Evolutionary conservation across 2,888 invertebrate genomes (phyloP).

Genomic region (Leptinotarsa haldemani): DNA sequence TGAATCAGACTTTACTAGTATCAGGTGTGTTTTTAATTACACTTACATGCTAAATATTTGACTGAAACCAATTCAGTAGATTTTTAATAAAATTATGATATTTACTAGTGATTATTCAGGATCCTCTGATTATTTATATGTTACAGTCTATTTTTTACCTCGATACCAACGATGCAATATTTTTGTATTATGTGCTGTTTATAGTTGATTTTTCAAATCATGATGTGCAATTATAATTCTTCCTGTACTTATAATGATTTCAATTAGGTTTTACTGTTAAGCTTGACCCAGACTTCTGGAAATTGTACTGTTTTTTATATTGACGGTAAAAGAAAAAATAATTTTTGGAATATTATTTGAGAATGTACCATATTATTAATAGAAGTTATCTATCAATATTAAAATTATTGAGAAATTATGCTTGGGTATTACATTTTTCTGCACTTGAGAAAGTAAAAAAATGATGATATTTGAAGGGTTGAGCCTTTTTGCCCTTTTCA

Average conservation of each 20-base stretch:
- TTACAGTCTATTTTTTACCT: conserved; percentile 35
- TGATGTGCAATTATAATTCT: conserved; percentile 37
- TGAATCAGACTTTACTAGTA: background rate
- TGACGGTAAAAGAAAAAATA: background rate
- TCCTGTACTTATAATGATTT: conserved; percentile 15
- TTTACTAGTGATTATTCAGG: conserved; percentile 15
- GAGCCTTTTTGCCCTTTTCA: too few relatives aligned
- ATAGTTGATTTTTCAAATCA: conserved; percentile 43
- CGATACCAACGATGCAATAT: conserved; percentile 53
- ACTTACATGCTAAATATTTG: background rate
- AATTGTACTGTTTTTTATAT: background rate
- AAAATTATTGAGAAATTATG: background rate
- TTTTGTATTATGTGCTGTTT: conserved; percentile 41
- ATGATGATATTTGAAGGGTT: too few relatives aligned
- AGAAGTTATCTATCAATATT: background rate
- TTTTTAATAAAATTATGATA: background rate
- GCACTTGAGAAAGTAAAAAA: too few relatives aligned
- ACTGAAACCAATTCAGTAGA: background rate
- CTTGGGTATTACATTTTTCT: too few relatives aligned
- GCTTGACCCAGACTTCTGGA: background rate
- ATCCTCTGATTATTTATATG: background rate
- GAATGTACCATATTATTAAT: background rate
- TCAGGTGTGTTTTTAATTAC: background rate
- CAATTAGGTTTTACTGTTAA: background rate
- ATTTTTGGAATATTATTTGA: conserved; percentile 4